Evolutionary conservation across 2,113 vertebrate genomes (phyloP), one percentile per base, ranked within the genome.

Genomic region (Chaenocephalus aceratus): DNA sequence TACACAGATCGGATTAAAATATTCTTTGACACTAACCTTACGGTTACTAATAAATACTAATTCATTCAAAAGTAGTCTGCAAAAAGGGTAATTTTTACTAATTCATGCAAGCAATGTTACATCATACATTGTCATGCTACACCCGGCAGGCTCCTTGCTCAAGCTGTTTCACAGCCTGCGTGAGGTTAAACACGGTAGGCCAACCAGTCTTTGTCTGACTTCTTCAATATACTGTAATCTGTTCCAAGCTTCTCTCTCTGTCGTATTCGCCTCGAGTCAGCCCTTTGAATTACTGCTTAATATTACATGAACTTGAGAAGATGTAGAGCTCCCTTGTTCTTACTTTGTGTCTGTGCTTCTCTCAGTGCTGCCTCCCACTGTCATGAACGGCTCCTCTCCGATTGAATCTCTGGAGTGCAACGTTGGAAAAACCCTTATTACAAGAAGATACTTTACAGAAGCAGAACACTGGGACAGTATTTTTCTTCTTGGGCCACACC

Each of bases 241-340:
- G 49, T 60, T 62, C 23, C 9, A 73, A 51, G 61, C 60, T 63
- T 70, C 72, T 75, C 66, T 61, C 11, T 75, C 66, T 61, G 14
- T 75, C 64, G 52, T 18, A 53, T 66, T 79, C 2, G n/a, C 58
- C 75, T 66, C 11, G 23, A 82, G 72, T 79, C 78, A 84, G 80
- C 26, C 30, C 75, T 82, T 88, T 82, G 74, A 86, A 89, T 89
- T 77, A 85, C 46, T 75, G 49, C 18, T 89, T 76, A 86, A 89
- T 89, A 86, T 84, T 86, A 66, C 75, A 82, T 89, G 87, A 82
- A 70, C 71, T 45, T 11, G 34, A 15, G 45, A 58, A 79, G 72
- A 79, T 66, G 45, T 57, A 71, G 69, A 53, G 76, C 76, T 79
- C 52, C 34, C 46, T n/a, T 36, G 2, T 45, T 59, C 54, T 54